phyloP scores from a whole-genome alignment of 2,888 invertebrate species.

The Drosophila meridiana region DNA sequence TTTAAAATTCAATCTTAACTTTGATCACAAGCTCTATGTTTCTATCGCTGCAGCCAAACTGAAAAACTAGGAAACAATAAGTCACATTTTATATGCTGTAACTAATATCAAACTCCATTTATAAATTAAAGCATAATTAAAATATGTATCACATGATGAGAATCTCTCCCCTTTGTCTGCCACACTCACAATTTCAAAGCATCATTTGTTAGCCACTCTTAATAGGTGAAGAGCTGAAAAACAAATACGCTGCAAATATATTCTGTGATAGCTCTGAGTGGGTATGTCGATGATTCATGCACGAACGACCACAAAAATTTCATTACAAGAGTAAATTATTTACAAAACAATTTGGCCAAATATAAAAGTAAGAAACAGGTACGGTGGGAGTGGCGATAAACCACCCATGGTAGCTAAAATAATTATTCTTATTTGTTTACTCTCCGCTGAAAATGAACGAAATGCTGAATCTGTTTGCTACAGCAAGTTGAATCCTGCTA shows the following conservation, averaged over 20 bases:
- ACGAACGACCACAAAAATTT: slow-evolving; percentile 65
- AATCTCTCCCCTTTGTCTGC: not conserved
- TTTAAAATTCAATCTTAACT: not conserved
- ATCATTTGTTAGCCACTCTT: not conserved
- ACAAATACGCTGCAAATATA: slow-evolving; percentile 36
- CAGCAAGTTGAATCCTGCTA: not conserved
- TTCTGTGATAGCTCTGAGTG: not conserved
- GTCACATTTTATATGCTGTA: too few relatives aligned
- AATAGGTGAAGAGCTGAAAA: slow-evolving; percentile 2
- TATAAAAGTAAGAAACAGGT: slow-evolving; percentile 14
- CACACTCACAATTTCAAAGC: not conserved
- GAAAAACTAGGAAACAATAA: not conserved
- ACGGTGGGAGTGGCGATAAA: not conserved
- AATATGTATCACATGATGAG: not conserved
- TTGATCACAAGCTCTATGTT: not conserved
- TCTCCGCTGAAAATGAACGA: not conserved
- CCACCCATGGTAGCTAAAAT: slow-evolving; percentile 24
- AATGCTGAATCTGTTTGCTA: too few relatives aligned
- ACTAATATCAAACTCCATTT: not conserved
- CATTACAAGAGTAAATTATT: slow-evolving; percentile 72
- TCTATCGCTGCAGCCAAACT: not conserved
- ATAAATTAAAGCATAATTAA: not conserved
- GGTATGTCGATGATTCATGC: slow-evolving; percentile 19
- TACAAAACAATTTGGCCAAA: slow-evolving; percentile 49
- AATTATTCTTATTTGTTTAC: slow-evolving; percentile 40